Percentiles rank a stretch among this genome's conserved stretches.
Evolutionary conservation across 2,888 invertebrate species (phyloP).

Genomic region (Orthosia incerta): DNA sequence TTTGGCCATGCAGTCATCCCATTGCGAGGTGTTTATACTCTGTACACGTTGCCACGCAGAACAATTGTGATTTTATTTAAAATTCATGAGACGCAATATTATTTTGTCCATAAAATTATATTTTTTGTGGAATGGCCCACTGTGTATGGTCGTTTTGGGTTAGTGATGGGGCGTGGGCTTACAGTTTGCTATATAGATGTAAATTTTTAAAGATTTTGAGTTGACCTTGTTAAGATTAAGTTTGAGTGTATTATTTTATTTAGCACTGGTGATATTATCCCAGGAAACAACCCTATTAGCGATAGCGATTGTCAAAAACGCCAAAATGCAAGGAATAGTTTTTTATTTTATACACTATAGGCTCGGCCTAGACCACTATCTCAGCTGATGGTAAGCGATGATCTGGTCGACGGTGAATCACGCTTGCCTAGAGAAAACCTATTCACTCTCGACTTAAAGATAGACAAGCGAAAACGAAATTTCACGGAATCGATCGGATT

Average conservation of each 20-base stretch:
- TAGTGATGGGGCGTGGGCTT: conserved; percentile 28
- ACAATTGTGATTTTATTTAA: conserved; percentile 82
- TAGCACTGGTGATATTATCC: not conserved
- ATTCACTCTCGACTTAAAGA: too few relatives aligned
- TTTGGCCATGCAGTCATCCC: conserved; percentile 56
- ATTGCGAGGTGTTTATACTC: conserved; percentile 75
- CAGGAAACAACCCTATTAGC: too few relatives aligned
- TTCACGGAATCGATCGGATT: too few relatives aligned
- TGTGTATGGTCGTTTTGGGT: conserved; percentile 60
- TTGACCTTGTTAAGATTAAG: conserved; percentile 7
- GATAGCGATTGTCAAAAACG: too few relatives aligned
- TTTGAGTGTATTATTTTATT: not conserved
- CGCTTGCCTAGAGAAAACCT: too few relatives aligned
- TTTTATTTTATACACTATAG: too few relatives aligned
- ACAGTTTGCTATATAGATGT: conserved; percentile 13
- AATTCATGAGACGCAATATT: conserved; percentile 80
- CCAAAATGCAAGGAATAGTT: too few relatives aligned
- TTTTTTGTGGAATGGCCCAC: conserved; percentile 52
- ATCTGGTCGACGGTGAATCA: too few relatives aligned
- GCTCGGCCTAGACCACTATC: too few relatives aligned
- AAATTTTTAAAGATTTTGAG: conserved; percentile 1
- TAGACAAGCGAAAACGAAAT: too few relatives aligned
- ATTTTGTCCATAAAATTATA: conserved; percentile 76
- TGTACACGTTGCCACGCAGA: conserved; percentile 76
- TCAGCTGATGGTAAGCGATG: too few relatives aligned